Percentiles rank a stretch among this genome's conserved stretches.
These are phyloP conservation scores for Alectura lathami DNA, from an alignment of 2,113 vertebrate genomes.

Conservation along the genomic window DNA sequence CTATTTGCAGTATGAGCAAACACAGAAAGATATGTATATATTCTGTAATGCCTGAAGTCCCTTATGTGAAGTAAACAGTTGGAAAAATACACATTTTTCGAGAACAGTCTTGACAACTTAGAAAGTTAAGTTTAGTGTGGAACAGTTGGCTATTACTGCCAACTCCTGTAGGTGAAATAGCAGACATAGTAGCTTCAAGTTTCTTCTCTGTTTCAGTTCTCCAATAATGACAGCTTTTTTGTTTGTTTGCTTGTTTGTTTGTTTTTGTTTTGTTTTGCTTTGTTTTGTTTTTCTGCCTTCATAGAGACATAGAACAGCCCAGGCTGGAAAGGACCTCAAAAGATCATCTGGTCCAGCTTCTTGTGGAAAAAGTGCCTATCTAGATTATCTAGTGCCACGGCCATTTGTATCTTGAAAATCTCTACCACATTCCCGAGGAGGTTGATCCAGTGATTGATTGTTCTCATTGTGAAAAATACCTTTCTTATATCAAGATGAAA, in stretches of 20 bases:
- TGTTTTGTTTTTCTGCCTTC: not conserved
- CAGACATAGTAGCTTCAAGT: not conserved
- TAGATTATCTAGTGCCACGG: not conserved
- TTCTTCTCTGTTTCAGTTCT: not conserved
- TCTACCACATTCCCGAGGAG: not conserved
- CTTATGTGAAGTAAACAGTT: not conserved
- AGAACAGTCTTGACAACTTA: not conserved
- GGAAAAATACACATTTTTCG: slow-evolving; percentile 3
- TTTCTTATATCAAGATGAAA: not conserved
- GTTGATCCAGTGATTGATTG: not conserved
- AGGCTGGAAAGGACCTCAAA: not conserved
- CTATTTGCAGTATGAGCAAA: not conserved
- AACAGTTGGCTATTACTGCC: not conserved
- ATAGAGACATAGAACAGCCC: not conserved
- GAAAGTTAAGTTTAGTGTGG: not conserved
- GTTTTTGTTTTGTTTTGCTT: too few relatives aligned
- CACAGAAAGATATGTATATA: not conserved
- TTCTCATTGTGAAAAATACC: too few relatives aligned
- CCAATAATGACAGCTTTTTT: not conserved
- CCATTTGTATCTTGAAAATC: not conserved
- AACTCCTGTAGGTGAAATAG: not conserved
- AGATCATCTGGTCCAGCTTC: not conserved
- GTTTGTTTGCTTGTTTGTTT: not conserved
- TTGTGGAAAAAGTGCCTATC: not conserved
- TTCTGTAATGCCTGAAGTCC: not conserved